Conservation (phyloP, 1,140 invertebrate species). For the Stenopsyche tienmushanensis region DNA sequence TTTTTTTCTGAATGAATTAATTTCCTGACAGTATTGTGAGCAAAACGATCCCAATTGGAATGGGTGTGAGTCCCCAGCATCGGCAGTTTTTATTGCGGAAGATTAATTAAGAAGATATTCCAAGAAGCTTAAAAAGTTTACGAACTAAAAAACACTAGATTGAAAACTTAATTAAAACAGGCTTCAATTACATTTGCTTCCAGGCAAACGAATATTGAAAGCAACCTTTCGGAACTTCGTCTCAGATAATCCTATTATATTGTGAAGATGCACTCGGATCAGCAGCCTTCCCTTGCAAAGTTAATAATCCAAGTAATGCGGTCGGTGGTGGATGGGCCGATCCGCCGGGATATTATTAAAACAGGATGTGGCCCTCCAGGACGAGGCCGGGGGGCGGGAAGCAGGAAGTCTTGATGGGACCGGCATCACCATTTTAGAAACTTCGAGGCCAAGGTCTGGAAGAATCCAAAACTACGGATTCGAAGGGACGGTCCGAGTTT, state of each 20-base stretch:
- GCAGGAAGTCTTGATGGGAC: not conserved
- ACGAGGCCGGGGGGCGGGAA: not conserved
- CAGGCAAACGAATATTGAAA: too few species aligned
- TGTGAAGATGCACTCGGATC: not conserved
- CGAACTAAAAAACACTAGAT: too few species aligned
- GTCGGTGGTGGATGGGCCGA: not conserved
- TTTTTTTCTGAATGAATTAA: too few species aligned
- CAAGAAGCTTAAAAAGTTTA: too few species aligned
- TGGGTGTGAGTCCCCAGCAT: too few species aligned
- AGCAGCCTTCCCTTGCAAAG: not conserved
- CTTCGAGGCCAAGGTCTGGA: not conserved
- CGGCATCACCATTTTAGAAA: too few species aligned
- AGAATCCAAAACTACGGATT: not conserved
- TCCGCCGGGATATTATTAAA: not conserved
- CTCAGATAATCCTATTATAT: not conserved
- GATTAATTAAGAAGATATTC: too few species aligned
- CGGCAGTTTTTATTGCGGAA: too few species aligned
- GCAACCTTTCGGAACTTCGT: not conserved
- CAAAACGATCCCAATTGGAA: too few species aligned
- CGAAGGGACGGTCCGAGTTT: not conserved
- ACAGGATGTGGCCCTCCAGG: not conserved
- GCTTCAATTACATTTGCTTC: not conserved
- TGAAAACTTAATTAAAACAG: not conserved
- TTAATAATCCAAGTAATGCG: slow-evolving; percentile 9
- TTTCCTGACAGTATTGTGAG: too few species aligned